Evolutionary conservation across 2,888 invertebrate species (phyloP).

Genomic region (Stenurella melanura): DNA sequence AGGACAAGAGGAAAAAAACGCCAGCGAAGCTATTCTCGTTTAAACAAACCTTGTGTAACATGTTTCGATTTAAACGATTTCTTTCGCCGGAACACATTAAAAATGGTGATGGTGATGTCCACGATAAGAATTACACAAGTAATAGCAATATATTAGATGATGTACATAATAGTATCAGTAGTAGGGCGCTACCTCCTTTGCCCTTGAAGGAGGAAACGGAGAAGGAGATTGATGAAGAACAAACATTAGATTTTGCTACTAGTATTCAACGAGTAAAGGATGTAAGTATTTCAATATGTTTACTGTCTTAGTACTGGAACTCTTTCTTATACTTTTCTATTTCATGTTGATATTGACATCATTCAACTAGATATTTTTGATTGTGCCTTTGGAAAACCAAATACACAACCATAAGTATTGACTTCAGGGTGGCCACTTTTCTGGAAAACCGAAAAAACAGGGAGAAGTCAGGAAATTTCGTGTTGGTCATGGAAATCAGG

Average conservation of each 20-base stretch:
- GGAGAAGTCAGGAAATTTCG: too few relatives aligned
- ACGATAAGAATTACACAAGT: constrained; percentile 49
- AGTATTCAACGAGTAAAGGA: constrained; percentile 96
- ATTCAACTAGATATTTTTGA: too few relatives aligned
- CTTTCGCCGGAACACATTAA: constrained; percentile 72
- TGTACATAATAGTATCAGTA: constrained; percentile 76
- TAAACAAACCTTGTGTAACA: constrained; percentile 90
- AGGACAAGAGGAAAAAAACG: constrained; percentile 79
- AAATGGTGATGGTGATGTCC: constrained; percentile 30
- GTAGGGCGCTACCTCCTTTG: constrained; percentile 81
- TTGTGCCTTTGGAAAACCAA: too few relatives aligned
- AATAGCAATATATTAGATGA: constrained; percentile 66
- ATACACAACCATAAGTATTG: too few relatives aligned
- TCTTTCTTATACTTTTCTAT: too few relatives aligned
- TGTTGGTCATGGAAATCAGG: too few relatives aligned
- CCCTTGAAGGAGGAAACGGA: constrained; percentile 70
- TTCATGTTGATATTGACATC: too few relatives aligned
- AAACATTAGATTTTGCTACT: constrained; percentile 87
- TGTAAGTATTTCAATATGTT: constrained; percentile 78
- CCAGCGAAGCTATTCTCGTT: constrained; percentile 82
- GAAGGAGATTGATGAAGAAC: constrained; percentile 65
- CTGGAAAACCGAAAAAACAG: too few relatives aligned
- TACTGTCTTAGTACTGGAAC: too few relatives aligned
- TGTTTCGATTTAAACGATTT: constrained; percentile 82
- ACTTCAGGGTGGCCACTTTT: too few relatives aligned